Evolutionary conservation across 2,113 vertebrate genomes (phyloP).

Genomic region (Pagrus major): DNA sequence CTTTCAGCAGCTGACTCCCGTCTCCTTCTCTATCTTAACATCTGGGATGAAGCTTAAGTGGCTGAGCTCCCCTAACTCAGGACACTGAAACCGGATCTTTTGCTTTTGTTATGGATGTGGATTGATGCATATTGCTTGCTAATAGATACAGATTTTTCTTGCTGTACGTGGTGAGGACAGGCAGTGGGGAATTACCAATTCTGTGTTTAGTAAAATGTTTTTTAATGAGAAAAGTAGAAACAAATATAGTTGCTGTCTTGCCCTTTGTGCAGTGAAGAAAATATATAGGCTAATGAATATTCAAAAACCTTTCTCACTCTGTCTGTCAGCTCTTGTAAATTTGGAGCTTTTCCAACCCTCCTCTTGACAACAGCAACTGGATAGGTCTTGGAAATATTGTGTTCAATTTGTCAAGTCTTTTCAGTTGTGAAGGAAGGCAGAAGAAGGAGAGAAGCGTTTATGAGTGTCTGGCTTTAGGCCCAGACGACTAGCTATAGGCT

Average conservation of each 20-base stretch:
- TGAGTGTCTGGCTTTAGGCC: slow-evolving; percentile 52
- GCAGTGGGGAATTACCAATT: slow-evolving; percentile 1
- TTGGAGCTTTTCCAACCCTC: slow-evolving; percentile 3
- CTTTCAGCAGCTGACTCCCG: slow-evolving; percentile 70
- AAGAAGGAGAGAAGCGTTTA: slow-evolving; percentile 35
- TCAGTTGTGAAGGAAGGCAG: slow-evolving; percentile 36
- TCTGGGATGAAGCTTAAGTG: slow-evolving; percentile 66
- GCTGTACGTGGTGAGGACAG: neutral
- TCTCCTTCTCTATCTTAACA: slow-evolving; percentile 63
- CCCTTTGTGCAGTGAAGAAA: slow-evolving; percentile 5
- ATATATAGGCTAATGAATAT: slow-evolving; percentile 23
- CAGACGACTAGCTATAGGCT: slow-evolving; percentile 48
- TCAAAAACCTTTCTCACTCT: neutral
- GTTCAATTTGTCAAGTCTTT: slow-evolving; percentile 52
- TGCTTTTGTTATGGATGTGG: slow-evolving; percentile 7
- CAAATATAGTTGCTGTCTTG: neutral
- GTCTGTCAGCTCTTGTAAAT: neutral
- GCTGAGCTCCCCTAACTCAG: neutral
- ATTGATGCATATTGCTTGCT: neutral
- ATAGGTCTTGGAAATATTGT: slow-evolving; percentile 54
- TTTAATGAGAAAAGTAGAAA: slow-evolving; percentile 4
- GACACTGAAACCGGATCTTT: slow-evolving; percentile 4
- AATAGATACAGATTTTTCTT: slow-evolving; percentile 8
- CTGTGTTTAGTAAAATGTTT: slow-evolving; percentile 5
- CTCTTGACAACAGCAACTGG: slow-evolving; percentile 31